Base-by-base conservation (phyloP, 2,797 vertebrate genomes). In the Argentina silus region DNA sequence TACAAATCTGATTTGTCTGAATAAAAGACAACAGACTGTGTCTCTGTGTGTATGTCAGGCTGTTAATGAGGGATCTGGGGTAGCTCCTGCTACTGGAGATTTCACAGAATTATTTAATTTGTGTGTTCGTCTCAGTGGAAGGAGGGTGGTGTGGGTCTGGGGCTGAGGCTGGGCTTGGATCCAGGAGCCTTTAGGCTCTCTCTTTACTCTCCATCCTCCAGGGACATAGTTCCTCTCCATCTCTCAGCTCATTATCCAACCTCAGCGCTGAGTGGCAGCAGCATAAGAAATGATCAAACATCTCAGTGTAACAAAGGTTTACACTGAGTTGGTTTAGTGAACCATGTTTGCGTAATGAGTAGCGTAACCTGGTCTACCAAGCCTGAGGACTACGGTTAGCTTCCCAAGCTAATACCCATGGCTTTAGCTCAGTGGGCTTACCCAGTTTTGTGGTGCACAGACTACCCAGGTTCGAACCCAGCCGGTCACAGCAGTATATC, bases 31-130 rank as follows among this genome's bases (percentile, higher is more conserved):
- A 7, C 1, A 0, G 19, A 36, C 19, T 55, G 14, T n/a, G 51
- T 15, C 1, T 53, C n/a, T 14, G 17, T 19, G 27, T 56, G 17
- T 43, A 15, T 62, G 59, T 48, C 53, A 42, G 47, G 53, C 8
- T 7, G 17, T 23, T 71, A 51, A 66, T 60, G 69, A 60, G 53
- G 44, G 45, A 63, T 63, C 47, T 36, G 50, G 65, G n/a, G 45
- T 6, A n/a, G n/a, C 44, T 11, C 8, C 6, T 5, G 56, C 44
- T 63, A 61, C n/a, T 55, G n/a, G 15, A 56, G 55, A 56, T 21
- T n/a, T 36, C 4, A 17, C 17, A 19, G 15, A 19, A 56, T 17
- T 9, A 56, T 56, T n/a, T 56, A n/a, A 12, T 55, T 23, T 73
- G 55, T 8, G 57, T 62, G 65, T 50, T 56, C 27, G 36, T 74